Conservation (phyloP, 2,888 invertebrate genomes). For the Pterostichus niger region DNA sequence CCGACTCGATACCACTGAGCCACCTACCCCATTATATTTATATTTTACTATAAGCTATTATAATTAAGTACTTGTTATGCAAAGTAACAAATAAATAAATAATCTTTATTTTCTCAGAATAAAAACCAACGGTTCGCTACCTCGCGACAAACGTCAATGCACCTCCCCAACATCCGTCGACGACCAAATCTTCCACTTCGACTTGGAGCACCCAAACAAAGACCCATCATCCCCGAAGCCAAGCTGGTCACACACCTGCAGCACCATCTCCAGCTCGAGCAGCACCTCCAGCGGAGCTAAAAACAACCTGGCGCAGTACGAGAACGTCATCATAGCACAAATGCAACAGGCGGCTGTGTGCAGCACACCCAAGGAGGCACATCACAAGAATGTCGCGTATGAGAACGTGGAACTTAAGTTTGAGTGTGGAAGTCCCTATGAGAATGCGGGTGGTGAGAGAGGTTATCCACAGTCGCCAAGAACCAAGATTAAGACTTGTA, state of each 20-base stretch:
- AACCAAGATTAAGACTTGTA: slow-evolving; percentile 82
- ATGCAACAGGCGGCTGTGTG: slow-evolving; percentile 78
- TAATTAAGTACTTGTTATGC: no score
- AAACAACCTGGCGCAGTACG: slow-evolving; percentile 72
- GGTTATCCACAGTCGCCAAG: slow-evolving; percentile 79
- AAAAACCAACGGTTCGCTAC: slow-evolving; percentile 93
- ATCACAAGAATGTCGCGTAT: slow-evolving; percentile 71
- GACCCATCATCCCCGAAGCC: slow-evolving; percentile 71
- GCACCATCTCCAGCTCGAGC: not conserved
- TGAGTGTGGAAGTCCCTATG: slow-evolving; percentile 79
- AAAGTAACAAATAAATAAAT: no score
- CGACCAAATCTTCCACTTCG: slow-evolving; percentile 72
- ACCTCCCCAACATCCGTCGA: slow-evolving; percentile 73
- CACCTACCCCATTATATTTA: no score
- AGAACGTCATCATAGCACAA: slow-evolving; percentile 71
- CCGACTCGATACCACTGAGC: no score
- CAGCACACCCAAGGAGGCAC: slow-evolving; percentile 75
- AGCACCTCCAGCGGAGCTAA: slow-evolving; percentile 50
- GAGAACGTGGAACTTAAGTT: slow-evolving; percentile 73
- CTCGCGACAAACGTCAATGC: slow-evolving; percentile 82
- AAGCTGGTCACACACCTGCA: slow-evolving; percentile 67
- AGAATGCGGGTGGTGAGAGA: slow-evolving; percentile 79
- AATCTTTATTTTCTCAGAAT: slow-evolving; percentile 80
- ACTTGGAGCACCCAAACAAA: slow-evolving; percentile 57
- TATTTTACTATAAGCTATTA: no score